Base-by-base conservation (phyloP, 1,140 invertebrate species). In the Drosophila trapezifrons region DNA sequence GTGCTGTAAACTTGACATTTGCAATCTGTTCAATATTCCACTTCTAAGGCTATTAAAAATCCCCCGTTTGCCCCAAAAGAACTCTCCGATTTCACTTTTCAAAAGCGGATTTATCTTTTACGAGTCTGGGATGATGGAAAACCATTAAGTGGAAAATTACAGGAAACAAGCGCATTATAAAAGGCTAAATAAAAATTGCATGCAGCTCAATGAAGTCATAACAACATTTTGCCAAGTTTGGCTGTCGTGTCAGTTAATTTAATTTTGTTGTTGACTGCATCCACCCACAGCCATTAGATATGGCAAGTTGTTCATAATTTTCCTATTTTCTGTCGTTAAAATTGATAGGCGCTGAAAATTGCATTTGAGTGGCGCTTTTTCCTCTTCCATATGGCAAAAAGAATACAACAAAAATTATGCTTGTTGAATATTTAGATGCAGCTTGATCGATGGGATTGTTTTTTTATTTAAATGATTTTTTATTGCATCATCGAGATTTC, bases 131-230 rank as follows among this genome's bases (percentile, higher is more conserved):
- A 32, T 32, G 10, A 20, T 43, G 56, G 47, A 73, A 83, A 76
- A 63, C 40, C 69, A 78, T 81, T 76, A 62, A 62, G 51, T 81
- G 82, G 74, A 85, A 85, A 85, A 85, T 85, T 64, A 78, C 65
- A 64, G 47, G 69, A 54, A 55, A 63, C 43, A 63, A 62, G 29
- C 46, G 17, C n/a, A 63, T 55, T 57, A 52, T 37, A 70, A 54
- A 69, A 54, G 35, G 27, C 20, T 5, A 74, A 57, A 58, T 27
- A 70, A 71, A 66, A 77, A 76, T 78, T 58, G 78, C 82, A 86
- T 78, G 65, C 75, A 35, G 69, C 58, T 59, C 42, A 58, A 65
- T 82, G 52, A 76, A 86, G 75, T 87, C 83, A 87, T 58, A 72
- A 49, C 76, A 81, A 63, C 63, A 71, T 38, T 63, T 52, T 59